A percentile compares a stretch with the other conserved stretches of the same genome.
Evolutionary conservation across 2,797 vertebrate genomes (phyloP).

Genomic region (Hydrolagus colliei): DNA sequence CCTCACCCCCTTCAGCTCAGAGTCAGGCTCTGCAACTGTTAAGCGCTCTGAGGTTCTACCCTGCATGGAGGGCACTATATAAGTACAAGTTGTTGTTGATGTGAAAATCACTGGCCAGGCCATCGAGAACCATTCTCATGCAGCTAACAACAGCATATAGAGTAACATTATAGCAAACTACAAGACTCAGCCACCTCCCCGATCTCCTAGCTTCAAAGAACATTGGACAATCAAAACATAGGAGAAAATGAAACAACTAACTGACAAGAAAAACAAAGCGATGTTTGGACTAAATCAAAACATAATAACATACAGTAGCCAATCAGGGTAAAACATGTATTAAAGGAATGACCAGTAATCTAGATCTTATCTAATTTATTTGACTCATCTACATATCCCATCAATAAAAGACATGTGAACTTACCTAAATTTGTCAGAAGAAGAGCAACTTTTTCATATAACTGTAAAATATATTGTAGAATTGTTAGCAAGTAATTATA

Average conservation of each 20-base stretch:
- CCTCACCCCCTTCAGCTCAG: too few species aligned
- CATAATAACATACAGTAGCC: not conserved
- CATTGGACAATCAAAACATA: not conserved
- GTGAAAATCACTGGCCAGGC: not conserved
- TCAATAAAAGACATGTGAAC: slow-evolving; percentile 38
- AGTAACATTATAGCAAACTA: not conserved
- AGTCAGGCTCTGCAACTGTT: too few species aligned
- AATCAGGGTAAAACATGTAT: not conserved
- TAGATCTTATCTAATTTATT: not conserved
- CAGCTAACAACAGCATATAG: not conserved
- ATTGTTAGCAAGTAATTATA: not conserved
- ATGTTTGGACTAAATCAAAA: not conserved
- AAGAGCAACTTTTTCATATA: slow-evolving; percentile 89
- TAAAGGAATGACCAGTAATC: not conserved
- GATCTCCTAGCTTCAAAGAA: not conserved
- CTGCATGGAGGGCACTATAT: too few species aligned
- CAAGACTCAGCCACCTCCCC: too few species aligned
- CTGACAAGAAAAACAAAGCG: not conserved
- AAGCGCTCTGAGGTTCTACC: too few species aligned
- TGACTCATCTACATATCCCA: not conserved
- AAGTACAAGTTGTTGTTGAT: too few species aligned
- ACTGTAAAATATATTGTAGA: slow-evolving; percentile 58
- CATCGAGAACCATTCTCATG: not conserved
- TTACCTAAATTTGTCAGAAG: slow-evolving; percentile 90
- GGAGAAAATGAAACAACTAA: not conserved